These are phyloP conservation scores for Hoplodrina ambigua DNA, from an alignment of 2,888 invertebrate genomes.

Conservation along the genomic window DNA sequence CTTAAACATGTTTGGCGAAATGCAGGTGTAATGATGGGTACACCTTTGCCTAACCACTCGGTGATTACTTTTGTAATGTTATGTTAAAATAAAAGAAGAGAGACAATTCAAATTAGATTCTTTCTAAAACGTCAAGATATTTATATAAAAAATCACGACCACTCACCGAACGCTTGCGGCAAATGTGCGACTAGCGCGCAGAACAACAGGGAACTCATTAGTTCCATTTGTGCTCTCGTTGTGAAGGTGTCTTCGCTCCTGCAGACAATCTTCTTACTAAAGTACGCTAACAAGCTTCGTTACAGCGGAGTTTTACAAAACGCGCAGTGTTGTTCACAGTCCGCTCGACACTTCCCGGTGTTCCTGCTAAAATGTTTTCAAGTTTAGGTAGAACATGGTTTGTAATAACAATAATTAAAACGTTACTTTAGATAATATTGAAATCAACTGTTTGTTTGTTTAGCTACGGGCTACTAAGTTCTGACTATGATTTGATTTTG, in stretches of 20 bases:
- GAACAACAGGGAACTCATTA: constrained; percentile 86
- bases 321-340: constrained; percentile 70
- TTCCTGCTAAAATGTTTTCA: constrained; percentile 76
- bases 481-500: too few species aligned
- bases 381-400: constrained; percentile 67
- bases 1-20: too few species aligned
- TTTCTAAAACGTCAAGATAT: neutral
- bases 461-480: too few species aligned
- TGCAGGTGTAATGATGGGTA: too few species aligned
- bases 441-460: neutral
- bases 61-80: too few species aligned
- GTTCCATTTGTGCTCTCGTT: constrained; percentile 82
- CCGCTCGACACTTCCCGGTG: constrained; percentile 60
- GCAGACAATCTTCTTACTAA: constrained; percentile 85
- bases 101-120: constrained; percentile 1
- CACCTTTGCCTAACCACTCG: too few species aligned
- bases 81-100: too few species aligned
- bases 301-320: constrained; percentile 82
- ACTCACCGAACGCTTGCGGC: constrained; percentile 79
- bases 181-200: constrained; percentile 76
- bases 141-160: constrained; percentile 19
- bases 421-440: neutral
- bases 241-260: constrained; percentile 79
- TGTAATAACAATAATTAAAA: constrained; percentile 61
- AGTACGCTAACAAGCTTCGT: constrained; percentile 88